These are phyloP conservation scores for Zele albiditarsus DNA, from an alignment of 2,888 invertebrate genomes.

Conservation along the genomic window DNA sequence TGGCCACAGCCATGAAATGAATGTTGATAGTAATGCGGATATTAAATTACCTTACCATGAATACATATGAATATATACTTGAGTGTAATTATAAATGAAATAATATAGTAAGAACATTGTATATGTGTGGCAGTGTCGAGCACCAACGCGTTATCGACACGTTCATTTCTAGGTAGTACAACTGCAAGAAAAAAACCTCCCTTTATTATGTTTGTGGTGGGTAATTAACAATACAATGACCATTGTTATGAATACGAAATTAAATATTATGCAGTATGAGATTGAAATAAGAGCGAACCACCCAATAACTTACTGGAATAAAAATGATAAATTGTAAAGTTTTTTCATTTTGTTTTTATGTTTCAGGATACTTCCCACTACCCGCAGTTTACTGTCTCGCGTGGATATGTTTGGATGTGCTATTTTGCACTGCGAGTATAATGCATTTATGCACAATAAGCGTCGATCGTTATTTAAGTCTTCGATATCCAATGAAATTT, in stretches of 20 bases:
- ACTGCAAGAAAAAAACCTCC: background rate
- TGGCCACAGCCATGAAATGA: constrained; percentile 4
- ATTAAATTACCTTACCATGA: constrained; percentile 28
- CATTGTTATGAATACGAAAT: constrained; percentile 11
- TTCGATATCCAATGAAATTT: constrained; percentile 94
- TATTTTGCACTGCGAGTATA: constrained; percentile 97
- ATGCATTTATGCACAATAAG: constrained; percentile 98
- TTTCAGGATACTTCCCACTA: constrained; percentile 87
- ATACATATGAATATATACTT: constrained; percentile 1
- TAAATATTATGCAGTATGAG: background rate
- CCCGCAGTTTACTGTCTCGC: constrained; percentile 90
- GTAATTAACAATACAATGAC: constrained; percentile 15
- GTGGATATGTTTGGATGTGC: constrained; percentile 96
- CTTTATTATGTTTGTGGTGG: background rate
- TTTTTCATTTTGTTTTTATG: constrained; percentile 47
- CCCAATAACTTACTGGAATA: constrained; percentile 11
- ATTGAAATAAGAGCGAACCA: background rate
- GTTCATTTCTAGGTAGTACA: background rate
- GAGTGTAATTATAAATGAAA: background rate
- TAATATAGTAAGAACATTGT: background rate
- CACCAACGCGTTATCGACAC: constrained; percentile 21
- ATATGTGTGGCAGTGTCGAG: background rate
- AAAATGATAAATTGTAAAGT: constrained; percentile 1
- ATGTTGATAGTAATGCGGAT: constrained; percentile 28
- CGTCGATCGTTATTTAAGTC: constrained; percentile 93